Conservation (phyloP, 2,888 invertebrate genomes). For the Himalopsyche tibetana region DNA sequence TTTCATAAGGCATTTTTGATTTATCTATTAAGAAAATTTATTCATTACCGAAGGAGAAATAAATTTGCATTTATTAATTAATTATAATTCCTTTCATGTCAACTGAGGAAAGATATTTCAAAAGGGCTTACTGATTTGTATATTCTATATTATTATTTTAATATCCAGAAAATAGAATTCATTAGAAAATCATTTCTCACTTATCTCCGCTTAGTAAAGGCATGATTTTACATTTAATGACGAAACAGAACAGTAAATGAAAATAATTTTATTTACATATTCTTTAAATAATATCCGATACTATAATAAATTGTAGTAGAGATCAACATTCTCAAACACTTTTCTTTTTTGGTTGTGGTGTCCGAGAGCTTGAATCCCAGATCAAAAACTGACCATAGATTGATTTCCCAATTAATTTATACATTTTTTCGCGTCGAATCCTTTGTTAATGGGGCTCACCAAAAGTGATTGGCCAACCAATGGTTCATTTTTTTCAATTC, state of each 20-base stretch:
- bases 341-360: no score
- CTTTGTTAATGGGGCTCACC: no score
- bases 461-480: no score
- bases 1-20: neutral
- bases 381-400: no score
- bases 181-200: neutral
- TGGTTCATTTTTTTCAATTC: no score
- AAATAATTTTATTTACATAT: no score
- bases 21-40: constrained; percentile 9
- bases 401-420: no score
- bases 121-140: neutral
- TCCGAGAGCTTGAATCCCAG: no score
- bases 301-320: no score
- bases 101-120: neutral
- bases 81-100: neutral
- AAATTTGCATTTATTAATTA: constrained; percentile 20
- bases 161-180: neutral
- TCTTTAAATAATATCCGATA: no score
- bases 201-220: neutral
- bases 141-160: neutral
- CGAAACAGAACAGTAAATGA: neutral
- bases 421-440: no score
- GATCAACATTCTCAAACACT: no score
- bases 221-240: neutral
- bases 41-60: constrained; percentile 1